These are phyloP conservation scores for Aphidius ervi DNA, from an alignment of 1,140 invertebrate species.

Conservation along the genomic window DNA sequence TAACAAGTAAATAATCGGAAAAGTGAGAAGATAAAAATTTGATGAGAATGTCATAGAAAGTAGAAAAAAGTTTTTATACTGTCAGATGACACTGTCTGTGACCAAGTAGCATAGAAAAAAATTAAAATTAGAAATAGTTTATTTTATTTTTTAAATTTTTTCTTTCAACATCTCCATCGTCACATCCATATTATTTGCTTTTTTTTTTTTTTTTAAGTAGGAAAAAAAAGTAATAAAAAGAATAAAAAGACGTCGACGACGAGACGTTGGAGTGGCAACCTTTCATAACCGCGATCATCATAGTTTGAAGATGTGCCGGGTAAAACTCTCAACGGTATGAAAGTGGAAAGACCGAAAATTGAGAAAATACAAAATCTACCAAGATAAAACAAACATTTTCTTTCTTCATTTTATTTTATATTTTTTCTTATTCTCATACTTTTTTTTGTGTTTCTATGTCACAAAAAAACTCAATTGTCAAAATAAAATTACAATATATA, in stretches of 20 bases:
- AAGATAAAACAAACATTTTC: conserved; percentile 12
- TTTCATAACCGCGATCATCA: conserved; percentile 19
- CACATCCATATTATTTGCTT: background rate
- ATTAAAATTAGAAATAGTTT: conserved; percentile 5
- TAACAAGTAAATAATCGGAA: background rate
- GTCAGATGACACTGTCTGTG: conserved; percentile 5
- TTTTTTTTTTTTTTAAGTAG: background rate
- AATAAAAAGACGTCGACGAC: background rate
- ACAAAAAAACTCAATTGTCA: too few species aligned
- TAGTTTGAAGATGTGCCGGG: conserved; percentile 17
- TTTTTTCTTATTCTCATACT: background rate
- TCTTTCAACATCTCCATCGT: background rate
- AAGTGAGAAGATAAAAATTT: background rate
- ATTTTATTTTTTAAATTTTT: background rate
- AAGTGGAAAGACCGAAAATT: conserved; percentile 13
- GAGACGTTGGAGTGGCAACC: background rate
- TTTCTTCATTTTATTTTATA: background rate
- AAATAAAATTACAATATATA: too few species aligned
- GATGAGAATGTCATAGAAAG: background rate
- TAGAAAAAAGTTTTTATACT: conserved; percentile 8
- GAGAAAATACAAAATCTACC: conserved; percentile 12
- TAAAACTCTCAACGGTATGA: conserved; percentile 8
- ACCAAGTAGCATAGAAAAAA: background rate
- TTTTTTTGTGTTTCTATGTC: background rate
- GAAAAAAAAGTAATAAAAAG: background rate